These are phyloP conservation scores for Pantherophis vulpinus DNA, from an alignment of 2,797 vertebrate species.

Conservation along the genomic window DNA sequence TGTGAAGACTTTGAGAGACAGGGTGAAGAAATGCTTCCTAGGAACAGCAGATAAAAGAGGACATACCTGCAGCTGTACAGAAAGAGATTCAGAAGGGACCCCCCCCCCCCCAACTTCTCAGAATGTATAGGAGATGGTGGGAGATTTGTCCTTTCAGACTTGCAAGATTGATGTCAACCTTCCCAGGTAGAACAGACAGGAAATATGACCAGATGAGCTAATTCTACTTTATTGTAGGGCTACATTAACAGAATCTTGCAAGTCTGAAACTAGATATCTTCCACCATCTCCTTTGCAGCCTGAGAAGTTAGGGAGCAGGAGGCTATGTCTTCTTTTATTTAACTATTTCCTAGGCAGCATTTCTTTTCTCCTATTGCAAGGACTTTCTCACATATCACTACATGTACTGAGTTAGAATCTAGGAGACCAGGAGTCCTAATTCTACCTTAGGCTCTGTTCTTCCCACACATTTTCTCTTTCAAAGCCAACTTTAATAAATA, in stretches of 20 bases:
- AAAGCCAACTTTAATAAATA: not conserved
- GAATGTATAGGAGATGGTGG: not conserved
- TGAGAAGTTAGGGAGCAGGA: not conserved
- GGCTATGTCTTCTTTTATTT: not conserved
- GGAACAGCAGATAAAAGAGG: not conserved
- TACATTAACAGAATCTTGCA: not conserved
- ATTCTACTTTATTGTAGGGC: not conserved
- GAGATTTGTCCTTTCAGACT: not conserved
- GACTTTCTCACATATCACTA: not conserved
- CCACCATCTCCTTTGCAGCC: not conserved
- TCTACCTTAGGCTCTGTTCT: not conserved
- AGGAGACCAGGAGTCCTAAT: not conserved
- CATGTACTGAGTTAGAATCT: not conserved
- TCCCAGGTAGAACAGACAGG: not conserved
- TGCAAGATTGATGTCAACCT: not conserved
- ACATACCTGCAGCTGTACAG: not conserved
- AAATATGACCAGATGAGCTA: not conserved
- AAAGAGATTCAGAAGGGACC: not conserved
- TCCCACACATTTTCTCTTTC: not conserved
- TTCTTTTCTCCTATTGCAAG: not conserved
- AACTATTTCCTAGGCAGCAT: not conserved
- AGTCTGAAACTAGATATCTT: not conserved
- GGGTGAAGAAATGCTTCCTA: not conserved
- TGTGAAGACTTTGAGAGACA: too few relatives aligned
- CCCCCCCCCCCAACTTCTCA: too few relatives aligned